Percentiles rank a stretch among this genome's conserved stretches.
Evolutionary conservation across 2,888 invertebrate species (phyloP).

Genomic region (Peribatodes rhomboidaria): DNA sequence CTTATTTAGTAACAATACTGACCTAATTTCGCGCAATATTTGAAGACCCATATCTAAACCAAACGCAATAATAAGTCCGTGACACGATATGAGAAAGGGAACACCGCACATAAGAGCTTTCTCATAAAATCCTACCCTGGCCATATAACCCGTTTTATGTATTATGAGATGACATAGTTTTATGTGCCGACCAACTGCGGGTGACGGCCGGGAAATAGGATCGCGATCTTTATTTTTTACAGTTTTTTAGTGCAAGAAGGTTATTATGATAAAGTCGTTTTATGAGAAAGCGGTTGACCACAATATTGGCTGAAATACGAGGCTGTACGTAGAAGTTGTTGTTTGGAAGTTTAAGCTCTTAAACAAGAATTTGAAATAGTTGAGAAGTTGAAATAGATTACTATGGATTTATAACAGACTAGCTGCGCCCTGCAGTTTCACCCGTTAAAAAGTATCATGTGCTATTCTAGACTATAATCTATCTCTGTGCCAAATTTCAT

Average conservation of each 20-base stretch:
- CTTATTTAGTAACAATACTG: too few species aligned
- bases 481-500: too few species aligned
- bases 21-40: too few species aligned
- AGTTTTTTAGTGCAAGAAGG: conserved; percentile 8
- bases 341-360: neutral
- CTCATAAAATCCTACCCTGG: conserved; percentile 41
- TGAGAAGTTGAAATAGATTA: too few species aligned
- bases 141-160: conserved; percentile 45
- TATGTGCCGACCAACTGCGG: conserved; percentile 48
- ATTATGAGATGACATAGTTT: conserved; percentile 52
- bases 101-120: conserved; percentile 39
- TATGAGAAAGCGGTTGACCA: conserved; percentile 2
- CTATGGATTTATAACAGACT: too few species aligned
- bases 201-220: conserved; percentile 24
- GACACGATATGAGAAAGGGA: conserved; percentile 39
- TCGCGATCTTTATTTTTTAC: conserved; percentile 19
- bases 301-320: neutral
- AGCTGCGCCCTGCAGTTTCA: too few species aligned
- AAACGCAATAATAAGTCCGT: conserved; percentile 30
- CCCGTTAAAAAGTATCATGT: too few species aligned
- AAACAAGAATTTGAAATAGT: neutral
- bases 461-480: too few species aligned
- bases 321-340: neutral
- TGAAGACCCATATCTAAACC: conserved; percentile 21
- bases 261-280: conserved; percentile 15